A percentile compares a stretch with the other conserved stretches of the same genome.
Conservation (phyloP, 2,113 vertebrate species). For the Copsychus sechellarum region DNA sequence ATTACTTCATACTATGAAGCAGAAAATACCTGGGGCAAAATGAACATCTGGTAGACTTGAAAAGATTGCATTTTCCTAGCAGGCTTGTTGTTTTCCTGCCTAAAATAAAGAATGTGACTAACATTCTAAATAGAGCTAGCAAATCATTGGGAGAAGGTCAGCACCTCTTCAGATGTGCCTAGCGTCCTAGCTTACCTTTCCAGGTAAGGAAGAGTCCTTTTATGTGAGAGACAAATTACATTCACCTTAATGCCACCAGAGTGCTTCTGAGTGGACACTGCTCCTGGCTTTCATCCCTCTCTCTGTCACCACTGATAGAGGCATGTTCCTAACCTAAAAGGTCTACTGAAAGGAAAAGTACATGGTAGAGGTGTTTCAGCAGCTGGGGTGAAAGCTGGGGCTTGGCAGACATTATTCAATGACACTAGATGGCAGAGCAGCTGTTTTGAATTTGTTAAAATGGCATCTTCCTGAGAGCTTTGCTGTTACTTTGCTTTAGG, state of each 20-base stretch:
- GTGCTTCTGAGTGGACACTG: neutral
- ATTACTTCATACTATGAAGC: neutral
- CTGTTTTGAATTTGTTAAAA: constrained; percentile 7
- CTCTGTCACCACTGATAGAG: neutral
- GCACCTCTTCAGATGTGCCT: neutral
- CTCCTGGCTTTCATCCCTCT: neutral
- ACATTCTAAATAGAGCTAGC: neutral
- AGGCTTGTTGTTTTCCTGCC: neutral
- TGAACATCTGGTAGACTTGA: neutral
- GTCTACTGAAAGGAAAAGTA: neutral
- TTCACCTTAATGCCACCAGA: neutral
- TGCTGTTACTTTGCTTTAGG: neutral
- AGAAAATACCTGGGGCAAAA: constrained; percentile 10
- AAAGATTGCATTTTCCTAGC: neutral
- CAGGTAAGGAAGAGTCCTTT: neutral
- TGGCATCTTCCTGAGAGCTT: neutral
- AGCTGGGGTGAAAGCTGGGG: neutral
- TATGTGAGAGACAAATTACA: neutral
- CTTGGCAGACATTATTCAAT: neutral
- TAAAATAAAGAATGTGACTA: neutral
- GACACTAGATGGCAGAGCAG: constrained; percentile 62
- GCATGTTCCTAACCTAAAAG: neutral
- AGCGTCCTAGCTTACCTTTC: neutral
- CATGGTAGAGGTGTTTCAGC: neutral
- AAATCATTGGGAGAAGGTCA: neutral